Evolutionary conservation across 2,797 vertebrate species (phyloP), one percentile per base, ranked within the genome.

Genomic region (Chelon auratus): DNA sequence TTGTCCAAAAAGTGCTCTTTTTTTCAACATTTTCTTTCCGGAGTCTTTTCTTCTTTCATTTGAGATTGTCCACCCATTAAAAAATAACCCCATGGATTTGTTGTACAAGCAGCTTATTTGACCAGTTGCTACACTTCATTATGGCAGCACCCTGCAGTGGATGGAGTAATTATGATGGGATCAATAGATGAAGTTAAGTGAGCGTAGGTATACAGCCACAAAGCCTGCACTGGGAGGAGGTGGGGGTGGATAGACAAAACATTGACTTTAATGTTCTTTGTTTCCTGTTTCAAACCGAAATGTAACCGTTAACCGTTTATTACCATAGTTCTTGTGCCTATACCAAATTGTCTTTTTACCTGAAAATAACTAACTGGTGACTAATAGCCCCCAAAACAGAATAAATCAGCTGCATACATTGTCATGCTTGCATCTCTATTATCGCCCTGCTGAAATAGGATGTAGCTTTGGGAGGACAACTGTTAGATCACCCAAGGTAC

Each of bases 401-500:
- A 30, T 53, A 48, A 60, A 55, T 60, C 15, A 57, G 9, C 18
- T 37, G 9, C 5, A 12, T 26, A 43, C 36, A 67, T 74, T 62
- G 10, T 55, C 57, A 59, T 12, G 42, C 74, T 37, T 62, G 51
- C 39, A 52, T 75, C 60, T 54, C 43, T 68, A 48, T 82, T 22
- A 63, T 53, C 50, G 13, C 4, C 50, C 48, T 61, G 45, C 68
- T 65, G 55, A 57, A 47, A 62, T 15, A 56, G 43, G 43, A 48
- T 24, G 22, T 10, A 36, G 56, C 56, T 57, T 50, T 64, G 68
- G 70, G 47, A 50, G 52, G 67, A 59, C 55, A 72, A 74, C 22
- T 70, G 56, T 81, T 67, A 39, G 60, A 70, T 68, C 54, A 58
- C 47, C 48, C 56, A 62, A 20, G 51, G 43, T 65, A 76, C 66